Conservation (phyloP, 2,113 vertebrate genomes). For the Thermophis baileyi region DNA sequence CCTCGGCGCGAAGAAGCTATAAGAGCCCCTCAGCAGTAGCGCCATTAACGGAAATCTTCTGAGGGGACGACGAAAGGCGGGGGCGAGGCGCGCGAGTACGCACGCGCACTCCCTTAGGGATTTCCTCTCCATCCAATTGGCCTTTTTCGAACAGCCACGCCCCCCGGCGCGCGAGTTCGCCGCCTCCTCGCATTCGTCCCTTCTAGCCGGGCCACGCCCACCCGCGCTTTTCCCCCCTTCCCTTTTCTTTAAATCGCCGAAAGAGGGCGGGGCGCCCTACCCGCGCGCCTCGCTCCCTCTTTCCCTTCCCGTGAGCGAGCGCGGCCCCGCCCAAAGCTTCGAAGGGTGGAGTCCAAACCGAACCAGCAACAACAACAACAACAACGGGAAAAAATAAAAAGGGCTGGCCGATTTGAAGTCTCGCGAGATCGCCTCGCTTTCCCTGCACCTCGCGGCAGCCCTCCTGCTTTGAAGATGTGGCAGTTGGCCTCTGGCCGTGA, state of each 20-base stretch:
- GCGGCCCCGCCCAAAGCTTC: background rate
- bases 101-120: background rate
- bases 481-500: background rate
- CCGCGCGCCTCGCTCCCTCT: background rate
- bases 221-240: rapidly evolving
- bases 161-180: background rate
- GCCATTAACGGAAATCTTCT: background rate
- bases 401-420: background rate
- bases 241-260: background rate
- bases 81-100: background rate
- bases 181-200: background rate
- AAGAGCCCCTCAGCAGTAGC: background rate
- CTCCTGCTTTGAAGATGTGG: background rate
- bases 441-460: background rate
- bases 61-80: background rate
- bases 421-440: background rate
- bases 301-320: background rate
- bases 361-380: background rate
- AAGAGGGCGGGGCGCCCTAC: rapidly evolving
- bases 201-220: background rate
- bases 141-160: background rate
- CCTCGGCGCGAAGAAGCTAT: background rate
- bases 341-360: background rate
- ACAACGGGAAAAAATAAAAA: background rate
- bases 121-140: background rate